A percentile compares a stretch with the other conserved stretches of the same genome.
phyloP scores from a whole-genome alignment of 2,113 vertebrate species.

The Dasyornis broadbenti region DNA sequence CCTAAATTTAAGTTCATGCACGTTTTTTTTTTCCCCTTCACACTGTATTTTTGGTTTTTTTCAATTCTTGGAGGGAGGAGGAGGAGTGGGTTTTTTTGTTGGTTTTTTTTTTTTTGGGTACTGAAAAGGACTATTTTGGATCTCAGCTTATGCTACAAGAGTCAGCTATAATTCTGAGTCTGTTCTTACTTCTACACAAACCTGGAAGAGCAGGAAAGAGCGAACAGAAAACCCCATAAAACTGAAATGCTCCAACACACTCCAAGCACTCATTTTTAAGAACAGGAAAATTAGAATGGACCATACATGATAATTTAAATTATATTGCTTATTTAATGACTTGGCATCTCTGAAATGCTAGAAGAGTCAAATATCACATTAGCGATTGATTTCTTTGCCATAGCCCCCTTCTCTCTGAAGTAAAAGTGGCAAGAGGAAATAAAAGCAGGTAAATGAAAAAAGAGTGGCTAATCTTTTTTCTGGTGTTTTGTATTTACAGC shows the following conservation, averaged over 20 bases:
- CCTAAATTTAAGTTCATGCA: background rate
- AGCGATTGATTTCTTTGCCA: background rate
- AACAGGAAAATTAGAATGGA: background rate
- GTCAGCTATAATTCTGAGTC: background rate
- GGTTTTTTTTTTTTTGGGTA: too few relatives aligned
- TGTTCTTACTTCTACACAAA: background rate
- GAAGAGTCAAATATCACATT: background rate
- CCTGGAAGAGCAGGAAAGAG: background rate
- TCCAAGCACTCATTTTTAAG: background rate
- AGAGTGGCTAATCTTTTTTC: background rate
- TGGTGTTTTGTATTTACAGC: background rate
- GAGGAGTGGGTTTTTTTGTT: background rate
- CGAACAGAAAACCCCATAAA: fast-evolving
- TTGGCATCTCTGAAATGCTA: background rate
- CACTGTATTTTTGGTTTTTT: background rate
- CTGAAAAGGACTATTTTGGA: background rate
- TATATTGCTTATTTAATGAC: background rate
- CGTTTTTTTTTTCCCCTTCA: background rate
- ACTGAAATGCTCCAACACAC: background rate
- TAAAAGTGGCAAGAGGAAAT: background rate
- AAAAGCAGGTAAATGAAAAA: background rate
- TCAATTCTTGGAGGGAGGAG: background rate
- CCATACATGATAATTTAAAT: background rate
- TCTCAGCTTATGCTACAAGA: background rate
- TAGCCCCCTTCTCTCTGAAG: background rate